Conservation (phyloP, 2,888 invertebrate species). For the Hedychridium roseum region DNA sequence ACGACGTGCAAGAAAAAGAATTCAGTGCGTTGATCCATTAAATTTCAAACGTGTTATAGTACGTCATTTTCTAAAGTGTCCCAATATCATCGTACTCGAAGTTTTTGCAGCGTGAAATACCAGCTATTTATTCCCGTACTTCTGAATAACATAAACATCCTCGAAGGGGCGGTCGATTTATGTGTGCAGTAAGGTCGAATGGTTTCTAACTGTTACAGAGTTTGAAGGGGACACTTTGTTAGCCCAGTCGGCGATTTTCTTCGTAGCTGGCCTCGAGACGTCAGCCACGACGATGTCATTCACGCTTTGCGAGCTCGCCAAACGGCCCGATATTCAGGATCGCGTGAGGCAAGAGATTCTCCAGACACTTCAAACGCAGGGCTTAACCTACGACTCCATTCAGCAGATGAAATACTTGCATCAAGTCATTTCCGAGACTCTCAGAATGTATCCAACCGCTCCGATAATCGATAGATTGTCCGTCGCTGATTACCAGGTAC, state of each 20-base stretch:
- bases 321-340: constrained; percentile 43
- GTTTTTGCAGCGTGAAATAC: no score
- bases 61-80: no score
- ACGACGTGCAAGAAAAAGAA: constrained; percentile 29
- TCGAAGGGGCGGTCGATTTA: no score
- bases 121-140: constrained; percentile 1
- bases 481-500: constrained; percentile 43
- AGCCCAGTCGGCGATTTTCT: constrained; percentile 50
- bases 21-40: constrained; percentile 38
- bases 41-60: neutral
- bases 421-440: constrained; percentile 47
- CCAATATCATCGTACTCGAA: no score
- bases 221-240: constrained; percentile 46
- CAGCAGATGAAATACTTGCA: constrained; percentile 48
- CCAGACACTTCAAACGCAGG: constrained; percentile 26
- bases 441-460: constrained; percentile 51
- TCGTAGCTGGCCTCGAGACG: constrained; percentile 49
- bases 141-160: neutral
- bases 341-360: constrained; percentile 39
- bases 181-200: no score
- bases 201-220: constrained; percentile 32
- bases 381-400: constrained; percentile 44
- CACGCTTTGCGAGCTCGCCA: constrained; percentile 46
- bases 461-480: constrained; percentile 48
- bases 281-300: constrained; percentile 43